A percentile compares a stretch with the other conserved stretches of the same genome.
Conservation (phyloP, 1,140 invertebrate genomes). For the Lutraria rhynchaena region DNA sequence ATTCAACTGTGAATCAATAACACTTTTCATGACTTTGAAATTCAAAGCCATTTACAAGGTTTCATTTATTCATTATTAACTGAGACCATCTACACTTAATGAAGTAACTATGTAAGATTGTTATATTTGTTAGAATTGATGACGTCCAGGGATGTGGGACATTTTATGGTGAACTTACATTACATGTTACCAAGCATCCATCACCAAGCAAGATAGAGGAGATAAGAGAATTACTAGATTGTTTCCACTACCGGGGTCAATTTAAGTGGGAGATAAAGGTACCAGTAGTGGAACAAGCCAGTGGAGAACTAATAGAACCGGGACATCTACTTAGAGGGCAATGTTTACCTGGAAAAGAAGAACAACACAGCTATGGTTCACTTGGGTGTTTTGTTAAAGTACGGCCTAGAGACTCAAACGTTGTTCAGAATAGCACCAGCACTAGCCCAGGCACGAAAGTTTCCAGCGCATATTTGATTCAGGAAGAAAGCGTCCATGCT, state of each 20-base stretch:
- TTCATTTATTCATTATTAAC: too few relatives aligned
- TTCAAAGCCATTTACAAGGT: too few relatives aligned
- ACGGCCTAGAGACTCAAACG: background rate
- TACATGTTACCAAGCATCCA: background rate
- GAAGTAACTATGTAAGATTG: too few relatives aligned
- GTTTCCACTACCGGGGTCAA: background rate
- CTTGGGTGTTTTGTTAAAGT: slow-evolving; percentile 7
- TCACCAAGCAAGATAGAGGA: background rate
- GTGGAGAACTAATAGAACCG: background rate
- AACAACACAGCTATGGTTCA: background rate
- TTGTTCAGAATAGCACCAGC: background rate
- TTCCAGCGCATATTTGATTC: background rate
- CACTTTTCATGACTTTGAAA: too few relatives aligned
- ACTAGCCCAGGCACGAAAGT: background rate
- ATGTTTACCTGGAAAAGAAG: background rate
- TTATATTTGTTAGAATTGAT: slow-evolving; percentile 5
- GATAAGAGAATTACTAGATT: background rate
- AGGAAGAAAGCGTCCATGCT: background rate
- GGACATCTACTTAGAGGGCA: background rate
- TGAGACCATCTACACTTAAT: too few relatives aligned
- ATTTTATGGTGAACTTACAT: slow-evolving; percentile 1
- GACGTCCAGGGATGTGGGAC: slow-evolving; percentile 15
- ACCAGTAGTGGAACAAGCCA: background rate
- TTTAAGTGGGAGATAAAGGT: background rate
- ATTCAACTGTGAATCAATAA: too few relatives aligned